Percentiles rank a stretch among this genome's conserved stretches.
These are phyloP conservation scores for Aphidius ervi DNA, from an alignment of 1,140 invertebrate species.

Conservation along the genomic window DNA sequence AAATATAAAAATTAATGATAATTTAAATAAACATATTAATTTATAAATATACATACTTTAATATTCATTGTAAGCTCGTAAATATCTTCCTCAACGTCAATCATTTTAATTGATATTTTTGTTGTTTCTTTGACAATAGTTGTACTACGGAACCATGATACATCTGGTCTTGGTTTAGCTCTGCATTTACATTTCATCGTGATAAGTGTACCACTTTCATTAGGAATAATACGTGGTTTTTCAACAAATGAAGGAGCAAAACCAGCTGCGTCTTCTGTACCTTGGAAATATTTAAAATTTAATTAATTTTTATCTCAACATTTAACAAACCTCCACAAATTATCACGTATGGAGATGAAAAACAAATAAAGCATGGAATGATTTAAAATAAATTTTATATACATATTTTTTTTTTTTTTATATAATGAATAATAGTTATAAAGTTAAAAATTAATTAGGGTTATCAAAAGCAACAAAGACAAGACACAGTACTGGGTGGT, in stretches of 20 bases:
- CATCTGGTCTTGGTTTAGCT: slow-evolving; percentile 84
- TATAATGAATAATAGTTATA: no score
- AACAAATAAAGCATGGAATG: no score
- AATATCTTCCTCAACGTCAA: slow-evolving; percentile 73
- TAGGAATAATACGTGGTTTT: slow-evolving; percentile 96
- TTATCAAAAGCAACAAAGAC: no score
- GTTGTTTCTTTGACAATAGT: slow-evolving; percentile 80
- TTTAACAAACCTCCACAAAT: slow-evolving; percentile 1
- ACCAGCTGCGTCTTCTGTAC: slow-evolving; percentile 82
- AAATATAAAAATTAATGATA: background rate
- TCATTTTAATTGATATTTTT: slow-evolving; percentile 78
- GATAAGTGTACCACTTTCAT: slow-evolving; percentile 91
- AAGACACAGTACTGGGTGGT: no score
- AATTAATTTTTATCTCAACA: slow-evolving; percentile 12
- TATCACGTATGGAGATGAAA: no score
- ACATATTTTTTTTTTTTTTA: no score
- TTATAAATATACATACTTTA: slow-evolving; percentile 59
- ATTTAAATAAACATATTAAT: background rate
- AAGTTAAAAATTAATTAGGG: no score
- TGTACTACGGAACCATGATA: slow-evolving; percentile 86
- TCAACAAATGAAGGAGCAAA: slow-evolving; percentile 93
- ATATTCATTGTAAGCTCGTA: slow-evolving; percentile 88
- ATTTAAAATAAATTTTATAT: no score
- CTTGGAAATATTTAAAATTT: slow-evolving; percentile 58
- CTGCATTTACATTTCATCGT: slow-evolving; percentile 94